These are phyloP conservation scores for Parelbella ahira DNA, from an alignment of 2,888 invertebrate species.

Conservation along the genomic window DNA sequence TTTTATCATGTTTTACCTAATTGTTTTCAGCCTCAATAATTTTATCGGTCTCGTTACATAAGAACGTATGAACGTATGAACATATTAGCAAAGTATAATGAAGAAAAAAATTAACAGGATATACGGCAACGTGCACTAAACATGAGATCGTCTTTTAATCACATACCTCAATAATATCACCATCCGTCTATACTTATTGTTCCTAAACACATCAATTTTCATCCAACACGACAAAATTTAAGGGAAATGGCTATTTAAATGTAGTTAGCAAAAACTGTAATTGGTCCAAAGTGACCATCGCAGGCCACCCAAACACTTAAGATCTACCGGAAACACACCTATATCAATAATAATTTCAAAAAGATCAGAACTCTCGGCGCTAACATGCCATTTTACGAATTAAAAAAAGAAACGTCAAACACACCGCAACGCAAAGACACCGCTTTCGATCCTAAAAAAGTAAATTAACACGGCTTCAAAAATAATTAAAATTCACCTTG, in stretches of 20 bases:
- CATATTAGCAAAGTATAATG: no score
- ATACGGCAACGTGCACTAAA: background rate
- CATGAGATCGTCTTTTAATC: slow-evolving; percentile 7
- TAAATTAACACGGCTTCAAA: slow-evolving; percentile 72
- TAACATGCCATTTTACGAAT: slow-evolving; percentile 77
- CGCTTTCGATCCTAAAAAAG: slow-evolving; percentile 55
- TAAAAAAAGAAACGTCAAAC: slow-evolving; percentile 64
- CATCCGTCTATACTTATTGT: slow-evolving; percentile 2
- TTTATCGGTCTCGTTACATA: no score
- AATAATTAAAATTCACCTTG: slow-evolving; percentile 76
- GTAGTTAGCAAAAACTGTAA: slow-evolving; percentile 20
- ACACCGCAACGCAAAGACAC: slow-evolving; percentile 57
- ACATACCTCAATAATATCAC: background rate
- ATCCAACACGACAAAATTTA: slow-evolving; percentile 4
- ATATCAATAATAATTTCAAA: slow-evolving; percentile 65
- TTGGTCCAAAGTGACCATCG: slow-evolving; percentile 19
- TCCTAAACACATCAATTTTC: slow-evolving; percentile 14
- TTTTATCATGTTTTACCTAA: no score
- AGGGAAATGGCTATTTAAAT: slow-evolving; percentile 18
- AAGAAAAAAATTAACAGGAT: background rate
- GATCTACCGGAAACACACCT: slow-evolving; percentile 57
- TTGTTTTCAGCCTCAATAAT: no score
- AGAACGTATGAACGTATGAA: no score
- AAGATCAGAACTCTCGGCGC: slow-evolving; percentile 59
- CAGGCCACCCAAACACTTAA: slow-evolving; percentile 19